A percentile compares a stretch with the other conserved stretches of the same genome.
These are phyloP conservation scores for Ciona savignyi DNA, from an alignment of 23 tunicate genomes.

Conservation along the genomic window DNA sequence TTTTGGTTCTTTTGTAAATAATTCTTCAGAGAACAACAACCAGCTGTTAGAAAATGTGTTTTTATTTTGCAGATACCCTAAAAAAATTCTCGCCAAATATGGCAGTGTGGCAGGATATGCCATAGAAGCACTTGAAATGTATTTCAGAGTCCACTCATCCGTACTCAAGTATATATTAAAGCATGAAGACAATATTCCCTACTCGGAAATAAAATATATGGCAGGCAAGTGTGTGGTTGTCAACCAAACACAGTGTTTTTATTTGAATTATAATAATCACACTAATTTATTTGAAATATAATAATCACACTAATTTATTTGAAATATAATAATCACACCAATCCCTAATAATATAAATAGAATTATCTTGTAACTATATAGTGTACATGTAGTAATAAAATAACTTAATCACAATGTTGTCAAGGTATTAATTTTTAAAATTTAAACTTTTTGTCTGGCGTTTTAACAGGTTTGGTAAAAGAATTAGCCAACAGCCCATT, in stretches of 20 bases:
- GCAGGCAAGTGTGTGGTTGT: too few species aligned
- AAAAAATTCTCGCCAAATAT: conserved; percentile 80
- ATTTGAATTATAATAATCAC: not conserved
- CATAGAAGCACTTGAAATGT: conserved; percentile 83
- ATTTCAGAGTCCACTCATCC: conserved; percentile 73
- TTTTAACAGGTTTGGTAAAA: conserved; percentile 37
- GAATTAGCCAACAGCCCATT: conserved; percentile 56
- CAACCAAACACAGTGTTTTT: too few species aligned
- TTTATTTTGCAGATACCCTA: conserved; percentile 65
- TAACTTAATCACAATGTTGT: too few species aligned
- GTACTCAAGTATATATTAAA: conserved; percentile 41
- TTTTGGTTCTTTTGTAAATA: too few species aligned
- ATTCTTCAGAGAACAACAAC: too few species aligned
- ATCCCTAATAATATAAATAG: too few species aligned
- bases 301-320: not conserved
- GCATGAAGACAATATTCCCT: not conserved
- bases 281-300: too few species aligned
- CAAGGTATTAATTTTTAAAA: too few species aligned
- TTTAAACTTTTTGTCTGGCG: not conserved
- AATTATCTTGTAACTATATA: too few species aligned
- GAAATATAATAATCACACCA: too few species aligned
- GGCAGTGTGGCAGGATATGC: conserved; percentile 40
- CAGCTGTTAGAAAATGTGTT: not conserved
- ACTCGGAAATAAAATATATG: not conserved
- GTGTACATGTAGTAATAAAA: too few species aligned